Evolutionary conservation across 2,888 invertebrate species (phyloP).

Genomic region (Macroteleia sp.): DNA sequence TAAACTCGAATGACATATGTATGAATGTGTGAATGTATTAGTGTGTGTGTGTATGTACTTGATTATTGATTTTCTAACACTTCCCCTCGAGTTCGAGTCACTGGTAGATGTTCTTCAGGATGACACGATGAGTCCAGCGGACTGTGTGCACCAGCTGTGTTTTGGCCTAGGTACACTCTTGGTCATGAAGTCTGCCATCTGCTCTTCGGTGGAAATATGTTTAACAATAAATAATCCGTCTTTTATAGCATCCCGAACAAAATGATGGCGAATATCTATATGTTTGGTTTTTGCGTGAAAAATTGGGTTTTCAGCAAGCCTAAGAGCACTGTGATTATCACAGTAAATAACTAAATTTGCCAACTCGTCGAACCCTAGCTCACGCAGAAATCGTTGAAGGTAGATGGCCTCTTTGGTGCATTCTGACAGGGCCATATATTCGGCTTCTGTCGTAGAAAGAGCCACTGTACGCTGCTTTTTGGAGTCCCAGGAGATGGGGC

Average conservation of each 20-base stretch:
- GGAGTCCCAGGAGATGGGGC: not conserved
- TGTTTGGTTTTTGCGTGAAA: not conserved
- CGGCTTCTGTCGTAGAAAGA: not conserved
- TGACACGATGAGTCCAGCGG: not conserved
- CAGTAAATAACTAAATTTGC: not conserved
- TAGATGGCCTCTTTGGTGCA: conserved; percentile 9
- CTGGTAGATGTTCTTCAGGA: no score
- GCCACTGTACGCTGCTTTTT: not conserved
- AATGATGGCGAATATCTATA: conserved; percentile 4
- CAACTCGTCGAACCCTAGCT: not conserved
- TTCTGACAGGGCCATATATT: conserved; percentile 10
- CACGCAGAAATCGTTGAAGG: conserved; percentile 5
- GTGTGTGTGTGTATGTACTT: no score
- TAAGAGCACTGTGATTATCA: not conserved
- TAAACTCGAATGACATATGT: not conserved
- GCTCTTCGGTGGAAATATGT: not conserved
- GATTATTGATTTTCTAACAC: not conserved
- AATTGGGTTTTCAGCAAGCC: not conserved
- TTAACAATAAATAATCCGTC: not conserved
- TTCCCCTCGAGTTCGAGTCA: conserved; percentile 3
- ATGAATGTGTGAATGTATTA: not conserved
- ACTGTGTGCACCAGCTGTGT: not conserved
- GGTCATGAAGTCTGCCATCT: conserved; percentile 7
- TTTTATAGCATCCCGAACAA: not conserved
- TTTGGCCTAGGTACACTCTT: not conserved